These are phyloP conservation scores for Melinopterus prodromus DNA, from an alignment of 2,888 invertebrate species.

Conservation along the genomic window DNA sequence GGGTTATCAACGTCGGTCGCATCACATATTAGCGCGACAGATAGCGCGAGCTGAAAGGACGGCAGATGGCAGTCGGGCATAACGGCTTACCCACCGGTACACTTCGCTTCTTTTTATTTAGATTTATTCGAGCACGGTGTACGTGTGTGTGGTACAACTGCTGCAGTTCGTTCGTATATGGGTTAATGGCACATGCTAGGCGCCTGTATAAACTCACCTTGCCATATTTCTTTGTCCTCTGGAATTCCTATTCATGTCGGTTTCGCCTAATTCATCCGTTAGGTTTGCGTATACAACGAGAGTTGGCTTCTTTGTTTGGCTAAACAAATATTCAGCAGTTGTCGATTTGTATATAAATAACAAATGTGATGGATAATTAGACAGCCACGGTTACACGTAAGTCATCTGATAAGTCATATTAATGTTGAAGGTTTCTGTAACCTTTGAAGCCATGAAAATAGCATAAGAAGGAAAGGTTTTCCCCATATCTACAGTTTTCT, in stretches of 20 bases:
- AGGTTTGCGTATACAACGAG: background rate
- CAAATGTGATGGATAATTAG: too few relatives aligned
- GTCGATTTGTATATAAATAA: too few relatives aligned
- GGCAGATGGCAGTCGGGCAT: slow-evolving; percentile 24
- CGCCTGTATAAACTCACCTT: background rate
- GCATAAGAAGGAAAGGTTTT: too few relatives aligned
- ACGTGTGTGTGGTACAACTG: slow-evolving; percentile 5
- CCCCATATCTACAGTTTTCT: too few relatives aligned
- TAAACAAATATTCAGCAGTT: too few relatives aligned
- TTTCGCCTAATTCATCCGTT: background rate
- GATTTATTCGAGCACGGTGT: background rate
- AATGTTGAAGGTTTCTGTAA: too few relatives aligned
- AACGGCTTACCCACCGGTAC: slow-evolving; percentile 8
- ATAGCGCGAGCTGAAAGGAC: background rate
- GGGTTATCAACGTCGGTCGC: background rate
- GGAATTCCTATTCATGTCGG: background rate
- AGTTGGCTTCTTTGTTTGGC: too few relatives aligned
- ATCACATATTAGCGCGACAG: background rate
- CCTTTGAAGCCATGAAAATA: too few relatives aligned
- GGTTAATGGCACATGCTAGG: slow-evolving; percentile 19
- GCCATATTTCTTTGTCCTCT: background rate
- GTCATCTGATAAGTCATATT: too few relatives aligned
- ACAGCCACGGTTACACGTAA: too few relatives aligned
- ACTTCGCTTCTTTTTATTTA: background rate
- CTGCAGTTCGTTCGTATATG: slow-evolving; percentile 17